These are phyloP conservation scores for Oreotrochilus melanogaster DNA, from an alignment of 2,113 vertebrate genomes.

Conservation along the genomic window DNA sequence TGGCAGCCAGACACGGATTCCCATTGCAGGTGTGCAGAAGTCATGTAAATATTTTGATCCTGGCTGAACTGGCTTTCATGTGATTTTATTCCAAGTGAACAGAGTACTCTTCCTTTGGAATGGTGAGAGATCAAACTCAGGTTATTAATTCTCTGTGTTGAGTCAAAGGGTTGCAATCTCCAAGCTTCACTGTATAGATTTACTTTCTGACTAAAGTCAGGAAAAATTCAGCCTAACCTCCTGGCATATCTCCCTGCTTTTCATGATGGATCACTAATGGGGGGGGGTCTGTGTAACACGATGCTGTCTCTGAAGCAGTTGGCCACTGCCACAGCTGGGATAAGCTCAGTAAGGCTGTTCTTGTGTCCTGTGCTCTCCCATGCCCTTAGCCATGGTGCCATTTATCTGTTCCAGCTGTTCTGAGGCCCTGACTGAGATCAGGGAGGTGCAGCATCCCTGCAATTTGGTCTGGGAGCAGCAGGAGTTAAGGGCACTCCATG, in stretches of 20 bases:
- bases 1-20: slow-evolving; percentile 11
- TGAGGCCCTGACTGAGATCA: not conserved
- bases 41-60: slow-evolving; percentile 34
- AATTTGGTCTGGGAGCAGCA: not conserved
- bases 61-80: not conserved
- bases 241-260: not conserved
- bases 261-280: not conserved
- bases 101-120: not conserved
- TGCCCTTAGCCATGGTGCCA: not conserved
- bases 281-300: accelerated
- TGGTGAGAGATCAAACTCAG: not conserved
- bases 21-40: not conserved
- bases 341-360: not conserved
- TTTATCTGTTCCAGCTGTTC: not conserved
- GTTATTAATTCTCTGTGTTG: not conserved
- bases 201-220: accelerated
- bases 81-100: not conserved
- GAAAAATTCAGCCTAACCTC: not conserved
- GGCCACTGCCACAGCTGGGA: not conserved
- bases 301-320: not conserved
- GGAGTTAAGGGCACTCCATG: not conserved
- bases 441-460: not conserved
- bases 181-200: not conserved
- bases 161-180: not conserved
- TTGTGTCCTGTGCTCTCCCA: not conserved